Base-by-base conservation (phyloP, 1,140 invertebrate genomes). In the Drosophila virilis region DNA sequence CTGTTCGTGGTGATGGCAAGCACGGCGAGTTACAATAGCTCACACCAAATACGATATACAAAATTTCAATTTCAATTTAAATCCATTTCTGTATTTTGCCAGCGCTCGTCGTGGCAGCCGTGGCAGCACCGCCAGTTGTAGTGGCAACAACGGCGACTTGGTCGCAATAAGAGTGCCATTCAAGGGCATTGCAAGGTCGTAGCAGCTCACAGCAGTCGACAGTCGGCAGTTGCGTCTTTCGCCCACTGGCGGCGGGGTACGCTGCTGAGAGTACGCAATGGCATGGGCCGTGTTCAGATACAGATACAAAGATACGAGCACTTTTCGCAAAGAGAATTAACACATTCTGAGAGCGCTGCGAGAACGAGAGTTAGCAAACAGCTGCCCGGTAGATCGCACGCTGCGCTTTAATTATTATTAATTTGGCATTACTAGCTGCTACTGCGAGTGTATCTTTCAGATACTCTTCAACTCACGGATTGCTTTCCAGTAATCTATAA, bases 111-210 rank as follows among this genome's bases (percentile, higher is more conserved):
- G 83, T 83, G 80, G 78, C 78, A 86, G 78, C 78, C 75, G 82
- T 86, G 78, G 82, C 78, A 82, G 76, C 83, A 88, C 76, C 84
- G 77, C 73, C 88, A 80, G 77, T 80, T 74, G 67, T 73, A 83
- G 77, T 85, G 82, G 82, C 88, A 77, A 74, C 82, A 77, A 74
- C 76, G 64, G 71, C 80, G 66, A 89, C 78, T 85, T 91, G 88
- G 83, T 90, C 72, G 82, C 86, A 91, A 83, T 82, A 91, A 91
- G 83, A 90, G 90, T 91, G 90, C 90, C 90, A 89, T 91, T 91
- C 90, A 91, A 91, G 90, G 90, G 90, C 90, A 91, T 91, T 91
- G 83, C 90, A 91, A 91, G 90, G 90, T 91, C 90, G 77, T 83
- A 91, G 80, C 75, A 78, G 61, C 68, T 60, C 50, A 51, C 74